Percentiles rank a stretch among this genome's conserved stretches.
phyloP scores from a whole-genome alignment of 2,888 invertebrate genomes.

The Hedychridium roseum region DNA sequence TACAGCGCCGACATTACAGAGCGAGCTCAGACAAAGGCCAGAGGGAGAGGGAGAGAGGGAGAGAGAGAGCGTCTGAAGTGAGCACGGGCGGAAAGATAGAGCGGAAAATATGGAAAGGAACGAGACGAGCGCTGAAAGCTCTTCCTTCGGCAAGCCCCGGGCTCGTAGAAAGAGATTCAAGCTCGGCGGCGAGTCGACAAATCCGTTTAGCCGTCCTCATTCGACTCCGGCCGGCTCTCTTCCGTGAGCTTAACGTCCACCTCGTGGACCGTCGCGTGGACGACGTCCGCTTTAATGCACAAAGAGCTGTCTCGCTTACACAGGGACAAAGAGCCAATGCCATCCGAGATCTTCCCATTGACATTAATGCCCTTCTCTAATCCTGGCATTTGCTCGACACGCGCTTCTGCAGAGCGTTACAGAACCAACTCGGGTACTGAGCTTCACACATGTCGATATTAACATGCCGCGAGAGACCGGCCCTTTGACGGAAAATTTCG shows the following conservation, averaged over 20 bases:
- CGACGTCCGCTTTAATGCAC: constrained; percentile 23
- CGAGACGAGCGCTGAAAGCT: constrained; percentile 15
- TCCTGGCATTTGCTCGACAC: too few relatives aligned
- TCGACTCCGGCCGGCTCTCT: constrained; percentile 19
- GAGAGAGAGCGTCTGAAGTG: constrained; percentile 1
- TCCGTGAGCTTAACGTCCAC: constrained; percentile 7
- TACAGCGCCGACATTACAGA: too few relatives aligned
- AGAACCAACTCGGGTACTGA: too few relatives aligned
- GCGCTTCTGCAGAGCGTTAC: too few relatives aligned
- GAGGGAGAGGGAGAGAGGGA: constrained; percentile 2
- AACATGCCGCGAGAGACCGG: too few relatives aligned
- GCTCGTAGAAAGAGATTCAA: constrained; percentile 24
- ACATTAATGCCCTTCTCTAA: too few relatives aligned
- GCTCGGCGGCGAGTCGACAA: constrained; percentile 30
- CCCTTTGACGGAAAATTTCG: too few relatives aligned
- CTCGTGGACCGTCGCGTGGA: constrained; percentile 9
- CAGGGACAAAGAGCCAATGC: neutral
- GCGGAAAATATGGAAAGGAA: neutral
- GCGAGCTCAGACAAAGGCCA: too few relatives aligned
- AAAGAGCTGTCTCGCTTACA: constrained; percentile 18
- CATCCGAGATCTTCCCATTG: neutral
- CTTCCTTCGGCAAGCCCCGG: constrained; percentile 17
- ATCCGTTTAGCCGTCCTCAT: constrained; percentile 35
- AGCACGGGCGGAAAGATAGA: constrained; percentile 6
- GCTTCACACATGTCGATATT: too few relatives aligned